Conservation (phyloP, 2,113 vertebrate genomes). For the Anoura caudifer region DNA sequence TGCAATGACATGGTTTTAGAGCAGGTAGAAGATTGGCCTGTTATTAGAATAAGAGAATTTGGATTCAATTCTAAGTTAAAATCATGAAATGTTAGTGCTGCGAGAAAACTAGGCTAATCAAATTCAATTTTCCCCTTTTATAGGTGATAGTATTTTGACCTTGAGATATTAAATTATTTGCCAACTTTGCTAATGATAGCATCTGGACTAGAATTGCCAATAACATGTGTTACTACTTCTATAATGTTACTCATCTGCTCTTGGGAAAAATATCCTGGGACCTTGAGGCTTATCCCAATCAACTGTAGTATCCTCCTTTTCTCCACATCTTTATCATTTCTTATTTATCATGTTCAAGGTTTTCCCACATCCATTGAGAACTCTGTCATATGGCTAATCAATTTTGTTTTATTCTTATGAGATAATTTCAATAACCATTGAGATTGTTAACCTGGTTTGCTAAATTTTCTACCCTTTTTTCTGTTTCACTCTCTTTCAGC, state of each 20-base stretch:
- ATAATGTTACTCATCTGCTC: neutral
- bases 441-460: neutral
- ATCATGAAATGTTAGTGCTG: slow-evolving; percentile 6
- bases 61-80: slow-evolving; percentile 43
- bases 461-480: slow-evolving; percentile 14
- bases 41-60: slow-evolving; percentile 11
- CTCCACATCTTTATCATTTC: neutral
- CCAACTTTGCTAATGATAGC: neutral
- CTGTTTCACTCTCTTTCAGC: neutral
- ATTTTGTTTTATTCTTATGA: slow-evolving; percentile 26
- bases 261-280: neutral
- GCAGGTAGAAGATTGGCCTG: neutral
- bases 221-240: neutral
- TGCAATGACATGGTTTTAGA: slow-evolving; percentile 31
- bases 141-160: slow-evolving; percentile 24
- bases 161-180: neutral
- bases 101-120: neutral
- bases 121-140: neutral
- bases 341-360: neutral
- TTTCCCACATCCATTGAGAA: neutral
- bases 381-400: neutral
- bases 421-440: neutral
- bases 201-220: neutral
- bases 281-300: neutral
- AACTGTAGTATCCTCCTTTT: neutral